These are phyloP conservation scores for Acleris sparsana DNA, from an alignment of 2,888 invertebrate species.

Conservation along the genomic window DNA sequence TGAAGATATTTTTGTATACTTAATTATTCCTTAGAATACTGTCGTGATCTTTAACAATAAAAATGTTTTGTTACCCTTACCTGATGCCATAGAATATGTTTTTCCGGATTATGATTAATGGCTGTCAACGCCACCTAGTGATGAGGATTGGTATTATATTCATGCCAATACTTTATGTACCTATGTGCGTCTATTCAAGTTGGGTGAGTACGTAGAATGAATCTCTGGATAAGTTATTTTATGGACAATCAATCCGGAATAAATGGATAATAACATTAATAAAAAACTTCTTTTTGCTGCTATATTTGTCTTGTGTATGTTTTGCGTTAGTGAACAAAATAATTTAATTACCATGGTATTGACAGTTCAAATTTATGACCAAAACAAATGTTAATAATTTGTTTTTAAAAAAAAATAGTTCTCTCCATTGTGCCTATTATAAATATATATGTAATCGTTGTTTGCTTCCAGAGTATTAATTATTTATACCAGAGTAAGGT, in stretches of 20 bases:
- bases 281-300: not conserved
- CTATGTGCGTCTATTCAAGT: conserved; percentile 16
- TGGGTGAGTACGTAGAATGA: conserved; percentile 23
- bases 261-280: not conserved
- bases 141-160: not conserved
- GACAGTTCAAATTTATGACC: conserved; percentile 40
- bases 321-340: conserved; percentile 12
- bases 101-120: not conserved
- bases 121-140: not conserved
- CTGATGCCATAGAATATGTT: conserved; percentile 10
- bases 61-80: conserved; percentile 47
- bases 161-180: conserved; percentile 17
- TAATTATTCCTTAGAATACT: conserved; percentile 60
- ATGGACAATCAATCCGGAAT: not conserved
- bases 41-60: conserved; percentile 60
- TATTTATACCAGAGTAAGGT: conserved; percentile 56
- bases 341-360: conserved; percentile 10
- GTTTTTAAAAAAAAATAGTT: conserved; percentile 44
- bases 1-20: conserved; percentile 79
- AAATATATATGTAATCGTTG: conserved; percentile 54
- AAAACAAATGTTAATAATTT: conserved; percentile 43
- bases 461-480: conserved; percentile 68
- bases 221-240: conserved; percentile 25
- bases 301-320: not conserved
- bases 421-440: conserved; percentile 71